phyloP scores from a whole-genome alignment of 2,797 vertebrate species.

The Amniataba percoides region DNA sequence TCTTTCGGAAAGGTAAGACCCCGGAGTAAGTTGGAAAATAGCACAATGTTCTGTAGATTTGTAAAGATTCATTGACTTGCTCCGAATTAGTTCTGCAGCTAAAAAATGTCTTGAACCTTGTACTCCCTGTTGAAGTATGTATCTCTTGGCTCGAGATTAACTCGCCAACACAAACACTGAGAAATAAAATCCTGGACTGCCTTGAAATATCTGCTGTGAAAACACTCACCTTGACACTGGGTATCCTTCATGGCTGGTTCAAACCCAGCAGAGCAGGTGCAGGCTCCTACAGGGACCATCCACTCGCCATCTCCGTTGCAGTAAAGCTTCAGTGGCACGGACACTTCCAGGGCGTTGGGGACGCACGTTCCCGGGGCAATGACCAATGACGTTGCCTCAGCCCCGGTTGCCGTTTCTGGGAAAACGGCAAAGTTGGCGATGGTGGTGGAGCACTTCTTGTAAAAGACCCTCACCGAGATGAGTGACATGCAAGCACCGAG shows the following conservation, averaged over 20 bases:
- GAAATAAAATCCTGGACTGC: slow-evolving; percentile 7
- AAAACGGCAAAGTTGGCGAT: slow-evolving; percentile 96
- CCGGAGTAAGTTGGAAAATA: slow-evolving; percentile 15
- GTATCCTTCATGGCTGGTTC: slow-evolving; percentile 93
- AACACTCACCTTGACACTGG: slow-evolving; percentile 91
- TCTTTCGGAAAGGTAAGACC: slow-evolving; percentile 7
- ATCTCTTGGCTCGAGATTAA: slow-evolving; percentile 18
- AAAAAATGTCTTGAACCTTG: not conserved
- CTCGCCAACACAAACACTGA: slow-evolving; percentile 2
- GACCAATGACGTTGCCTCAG: slow-evolving; percentile 95
- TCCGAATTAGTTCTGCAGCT: not conserved
- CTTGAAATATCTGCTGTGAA: slow-evolving; percentile 35
- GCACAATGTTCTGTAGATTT: slow-evolving; percentile 5
- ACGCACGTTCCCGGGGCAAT: slow-evolving; percentile 96
- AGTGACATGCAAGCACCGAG: slow-evolving; percentile 97
- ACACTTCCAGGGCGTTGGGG: slow-evolving; percentile 93
- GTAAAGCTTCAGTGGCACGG: slow-evolving; percentile 96
- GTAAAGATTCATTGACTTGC: not conserved
- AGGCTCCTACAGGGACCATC: slow-evolving; percentile 98
- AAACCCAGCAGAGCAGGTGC: slow-evolving; percentile 94
- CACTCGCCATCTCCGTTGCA: slow-evolving; percentile 98
- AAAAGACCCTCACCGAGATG: slow-evolving; percentile 97
- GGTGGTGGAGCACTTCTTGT: slow-evolving; percentile 96
- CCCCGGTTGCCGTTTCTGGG: slow-evolving; percentile 96
- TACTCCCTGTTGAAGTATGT: slow-evolving; percentile 8